A percentile compares a stretch with the other conserved stretches of the same genome.
Conservation (phyloP, 2,797 vertebrate genomes). For the Microctenopoma stevenorrisi region DNA sequence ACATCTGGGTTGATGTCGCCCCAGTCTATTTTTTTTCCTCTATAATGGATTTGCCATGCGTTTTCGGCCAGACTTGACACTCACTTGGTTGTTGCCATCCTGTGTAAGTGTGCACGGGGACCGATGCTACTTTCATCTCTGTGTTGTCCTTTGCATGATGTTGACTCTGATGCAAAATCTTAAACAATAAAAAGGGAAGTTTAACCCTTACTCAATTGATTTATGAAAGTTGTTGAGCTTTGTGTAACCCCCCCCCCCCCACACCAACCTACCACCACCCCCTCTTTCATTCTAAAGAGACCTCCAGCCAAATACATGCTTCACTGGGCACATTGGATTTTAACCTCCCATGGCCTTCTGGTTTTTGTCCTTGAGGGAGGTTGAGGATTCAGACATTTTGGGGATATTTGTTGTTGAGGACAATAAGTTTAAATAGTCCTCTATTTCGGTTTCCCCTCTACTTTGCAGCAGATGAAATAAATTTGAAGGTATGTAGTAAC, state of each 20-base stretch:
- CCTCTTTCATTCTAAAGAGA: constrained; percentile 51
- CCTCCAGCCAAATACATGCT: constrained; percentile 66
- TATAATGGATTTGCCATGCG: constrained; percentile 66
- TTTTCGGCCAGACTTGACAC: constrained; percentile 21
- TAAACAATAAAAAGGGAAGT: constrained; percentile 70
- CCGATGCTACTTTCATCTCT: constrained; percentile 31
- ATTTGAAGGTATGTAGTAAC: neutral
- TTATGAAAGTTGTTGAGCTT: constrained; percentile 77
- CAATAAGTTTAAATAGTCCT: neutral
- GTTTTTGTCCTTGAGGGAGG: constrained; percentile 33
- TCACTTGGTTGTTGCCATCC: constrained; percentile 27
- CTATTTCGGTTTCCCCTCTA: neutral
- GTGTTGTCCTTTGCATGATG: constrained; percentile 10
- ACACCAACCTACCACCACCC: constrained; percentile 9
- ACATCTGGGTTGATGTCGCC: constrained; percentile 73
- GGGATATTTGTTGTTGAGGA: constrained; percentile 2
- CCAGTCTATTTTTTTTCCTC: constrained; percentile 43
- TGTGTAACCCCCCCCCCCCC: constrained; percentile 44
- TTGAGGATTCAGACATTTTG: constrained; percentile 38
- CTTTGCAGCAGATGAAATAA: neutral
- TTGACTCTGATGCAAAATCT: constrained; percentile 48
- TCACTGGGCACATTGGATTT: constrained; percentile 69
- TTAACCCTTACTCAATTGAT: constrained; percentile 77
- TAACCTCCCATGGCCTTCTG: constrained; percentile 58
- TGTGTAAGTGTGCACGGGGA: neutral